Conservation (phyloP, 2,888 invertebrate genomes). For the Megalurothrips usitatus region DNA sequence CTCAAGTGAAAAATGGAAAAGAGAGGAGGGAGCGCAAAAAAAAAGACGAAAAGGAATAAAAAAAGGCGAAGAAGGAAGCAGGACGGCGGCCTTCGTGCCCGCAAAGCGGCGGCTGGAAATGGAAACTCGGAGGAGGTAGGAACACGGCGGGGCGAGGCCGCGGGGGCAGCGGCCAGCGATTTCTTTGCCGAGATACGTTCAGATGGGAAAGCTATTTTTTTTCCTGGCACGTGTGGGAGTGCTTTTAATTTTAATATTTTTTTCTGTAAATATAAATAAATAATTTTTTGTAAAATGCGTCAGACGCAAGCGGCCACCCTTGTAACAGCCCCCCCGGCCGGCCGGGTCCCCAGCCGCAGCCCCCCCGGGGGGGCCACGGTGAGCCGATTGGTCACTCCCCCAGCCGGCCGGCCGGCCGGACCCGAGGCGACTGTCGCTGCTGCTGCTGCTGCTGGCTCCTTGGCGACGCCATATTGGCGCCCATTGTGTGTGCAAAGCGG, state of each 20-base stretch:
- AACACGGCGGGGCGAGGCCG: too few relatives aligned
- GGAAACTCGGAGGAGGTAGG: not conserved
- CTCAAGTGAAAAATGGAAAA: not conserved
- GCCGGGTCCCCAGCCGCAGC: too few relatives aligned
- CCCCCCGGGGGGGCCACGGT: not conserved
- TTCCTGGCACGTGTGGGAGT: too few relatives aligned
- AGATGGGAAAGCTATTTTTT: too few relatives aligned
- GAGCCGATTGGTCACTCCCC: not conserved
- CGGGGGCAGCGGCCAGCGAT: too few relatives aligned
- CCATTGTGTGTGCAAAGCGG: slow-evolving; percentile 25
- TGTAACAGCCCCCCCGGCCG: not conserved
- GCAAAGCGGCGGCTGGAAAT: not conserved
- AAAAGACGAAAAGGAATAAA: not conserved
- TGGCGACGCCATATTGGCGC: not conserved
- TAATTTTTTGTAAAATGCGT: too few relatives aligned
- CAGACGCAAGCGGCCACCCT: too few relatives aligned
- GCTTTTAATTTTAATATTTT: too few relatives aligned
- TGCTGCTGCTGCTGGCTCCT: not conserved
- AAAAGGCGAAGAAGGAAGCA: not conserved
- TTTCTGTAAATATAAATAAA: too few relatives aligned
- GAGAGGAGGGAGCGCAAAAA: not conserved
- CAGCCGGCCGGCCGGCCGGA: not conserved
- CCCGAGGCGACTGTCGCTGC: not conserved
- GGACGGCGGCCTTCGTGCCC: not conserved
- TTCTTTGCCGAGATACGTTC: too few relatives aligned